phyloP scores from a whole-genome alignment of 1,140 invertebrate genomes.

The Grapholita molesta region DNA sequence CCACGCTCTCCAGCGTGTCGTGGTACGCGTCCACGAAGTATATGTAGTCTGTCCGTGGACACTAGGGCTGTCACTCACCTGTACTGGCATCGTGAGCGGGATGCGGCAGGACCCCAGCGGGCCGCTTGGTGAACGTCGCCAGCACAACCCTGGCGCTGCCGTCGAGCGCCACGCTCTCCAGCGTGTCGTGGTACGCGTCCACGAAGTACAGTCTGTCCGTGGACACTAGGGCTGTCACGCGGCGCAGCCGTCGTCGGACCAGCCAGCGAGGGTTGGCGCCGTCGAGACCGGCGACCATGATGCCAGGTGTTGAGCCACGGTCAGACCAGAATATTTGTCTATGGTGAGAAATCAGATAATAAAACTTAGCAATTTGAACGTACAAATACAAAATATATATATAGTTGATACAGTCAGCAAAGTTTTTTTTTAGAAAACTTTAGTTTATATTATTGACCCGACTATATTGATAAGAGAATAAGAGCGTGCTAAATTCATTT shows the following conservation, averaged over 20 bases:
- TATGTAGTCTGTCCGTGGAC: constrained; percentile 80
- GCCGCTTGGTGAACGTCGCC: constrained; percentile 32
- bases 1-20: constrained; percentile 41
- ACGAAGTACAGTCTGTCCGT: constrained; percentile 86
- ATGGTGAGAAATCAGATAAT: not conserved
- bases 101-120: constrained; percentile 20
- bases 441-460: no score
- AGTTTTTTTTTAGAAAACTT: no score
- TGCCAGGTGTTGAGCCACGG: constrained; percentile 39
- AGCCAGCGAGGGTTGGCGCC: constrained; percentile 32
- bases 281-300: constrained; percentile 31
- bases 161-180: constrained; percentile 40
- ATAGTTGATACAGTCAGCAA: no score
- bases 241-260: constrained; percentile 39
- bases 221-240: constrained; percentile 84
- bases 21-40: constrained; percentile 85
- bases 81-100: not conserved
- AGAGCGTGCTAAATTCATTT: no score
- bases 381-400: no score
- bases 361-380: no score
- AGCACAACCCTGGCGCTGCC: constrained; percentile 35
- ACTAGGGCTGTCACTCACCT: constrained; percentile 78
- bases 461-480: no score
- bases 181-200: constrained; percentile 71
- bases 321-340: constrained; percentile 51